phyloP scores from a whole-genome alignment of 2,888 invertebrate genomes.

The Theodoxus fluviatilis region DNA sequence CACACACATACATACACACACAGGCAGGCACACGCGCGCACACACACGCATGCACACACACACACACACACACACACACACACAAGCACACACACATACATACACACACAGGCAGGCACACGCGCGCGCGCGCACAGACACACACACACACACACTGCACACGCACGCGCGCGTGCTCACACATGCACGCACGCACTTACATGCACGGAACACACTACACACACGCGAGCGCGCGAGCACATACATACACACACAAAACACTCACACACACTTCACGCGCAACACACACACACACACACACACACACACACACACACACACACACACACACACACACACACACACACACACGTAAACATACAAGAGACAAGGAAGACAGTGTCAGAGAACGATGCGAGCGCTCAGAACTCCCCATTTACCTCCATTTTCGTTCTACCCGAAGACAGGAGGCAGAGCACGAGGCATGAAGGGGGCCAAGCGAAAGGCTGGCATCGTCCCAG shows the following conservation, averaged over 20 bases:
- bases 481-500: no score
- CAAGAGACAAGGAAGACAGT: background rate
- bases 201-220: no score
- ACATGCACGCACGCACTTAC: no score
- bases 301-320: conserved; percentile 21
- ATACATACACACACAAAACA: conserved; percentile 15
- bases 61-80: conserved; percentile 21
- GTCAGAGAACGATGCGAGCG: no score
- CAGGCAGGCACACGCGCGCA: background rate
- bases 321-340: conserved; percentile 19
- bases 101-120: conserved; percentile 16
- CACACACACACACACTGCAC: no score
- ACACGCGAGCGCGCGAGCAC: conserved; percentile 2
- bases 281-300: no score
- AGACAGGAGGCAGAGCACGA: no score
- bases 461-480: no score
- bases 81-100: background rate
- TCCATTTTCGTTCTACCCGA: no score
- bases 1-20: background rate
- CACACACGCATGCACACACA: conserved; percentile 18
- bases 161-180: no score
- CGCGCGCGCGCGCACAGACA: no score
- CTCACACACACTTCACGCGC: conserved; percentile 6
- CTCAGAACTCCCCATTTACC: no score
- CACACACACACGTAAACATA: background rate